phyloP scores from a whole-genome alignment of 2,888 invertebrate genomes.

The Alentia gelatinosa region DNA sequence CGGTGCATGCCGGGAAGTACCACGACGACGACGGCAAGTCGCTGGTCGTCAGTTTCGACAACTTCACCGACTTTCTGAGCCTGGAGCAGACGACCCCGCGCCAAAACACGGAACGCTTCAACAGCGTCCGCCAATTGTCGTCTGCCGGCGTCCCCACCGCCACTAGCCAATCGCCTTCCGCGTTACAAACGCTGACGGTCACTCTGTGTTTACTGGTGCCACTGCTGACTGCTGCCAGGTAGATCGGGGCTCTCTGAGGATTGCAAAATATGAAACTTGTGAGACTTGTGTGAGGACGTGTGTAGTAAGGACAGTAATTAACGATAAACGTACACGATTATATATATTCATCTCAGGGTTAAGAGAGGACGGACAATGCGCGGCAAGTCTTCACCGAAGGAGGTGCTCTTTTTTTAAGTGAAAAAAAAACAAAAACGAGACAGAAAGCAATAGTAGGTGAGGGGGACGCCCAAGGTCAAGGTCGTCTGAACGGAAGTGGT shows the following conservation, averaged over 20 bases:
- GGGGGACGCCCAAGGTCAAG: not conserved
- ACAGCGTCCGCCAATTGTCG: conserved; percentile 9
- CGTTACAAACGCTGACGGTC: not conserved
- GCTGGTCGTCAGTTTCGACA: conserved; percentile 19
- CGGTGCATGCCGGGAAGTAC: conserved; percentile 18
- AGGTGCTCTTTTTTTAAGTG: conserved; percentile 33
- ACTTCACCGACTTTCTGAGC: conserved; percentile 11
- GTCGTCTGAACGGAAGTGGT: not conserved
- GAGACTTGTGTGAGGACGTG: not conserved
- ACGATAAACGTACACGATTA: no score
- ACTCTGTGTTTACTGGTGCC: not conserved
- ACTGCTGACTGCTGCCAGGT: not conserved
- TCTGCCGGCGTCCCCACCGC: not conserved
- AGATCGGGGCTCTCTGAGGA: not conserved
- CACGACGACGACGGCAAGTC: not conserved
- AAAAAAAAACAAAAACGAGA: not conserved
- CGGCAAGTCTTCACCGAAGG: not conserved
- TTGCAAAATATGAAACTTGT: not conserved
- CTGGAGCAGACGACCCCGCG: conserved; percentile 17
- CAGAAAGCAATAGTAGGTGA: conserved; percentile 1
- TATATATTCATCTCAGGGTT: not conserved
- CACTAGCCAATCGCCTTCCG: not conserved
- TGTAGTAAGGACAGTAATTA: not conserved
- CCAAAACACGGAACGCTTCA: conserved; percentile 28
- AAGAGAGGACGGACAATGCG: not conserved